These are phyloP conservation scores for Bradypodion pumilum DNA, from an alignment of 2,797 vertebrate genomes.

Conservation along the genomic window DNA sequence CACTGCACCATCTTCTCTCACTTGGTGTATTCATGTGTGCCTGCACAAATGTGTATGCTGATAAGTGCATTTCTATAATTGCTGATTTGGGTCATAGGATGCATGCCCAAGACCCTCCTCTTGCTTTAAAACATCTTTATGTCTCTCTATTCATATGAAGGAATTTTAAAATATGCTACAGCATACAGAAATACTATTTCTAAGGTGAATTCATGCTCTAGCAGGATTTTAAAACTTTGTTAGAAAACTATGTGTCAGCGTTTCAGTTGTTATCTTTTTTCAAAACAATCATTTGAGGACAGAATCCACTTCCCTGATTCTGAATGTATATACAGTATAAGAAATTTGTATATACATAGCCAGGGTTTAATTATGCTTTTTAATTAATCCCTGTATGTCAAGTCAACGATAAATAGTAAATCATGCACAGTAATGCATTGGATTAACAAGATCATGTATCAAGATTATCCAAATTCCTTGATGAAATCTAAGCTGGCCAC, in stretches of 20 bases:
- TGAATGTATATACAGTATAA: neutral
- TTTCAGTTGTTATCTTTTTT: neutral
- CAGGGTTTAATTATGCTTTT: neutral
- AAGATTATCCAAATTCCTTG: neutral
- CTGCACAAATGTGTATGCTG: neutral
- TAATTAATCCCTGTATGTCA: slow-evolving; percentile 18
- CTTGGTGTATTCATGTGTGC: too few species aligned
- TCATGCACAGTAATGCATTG: slow-evolving; percentile 28
- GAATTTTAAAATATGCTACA: neutral
- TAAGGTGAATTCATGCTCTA: neutral
- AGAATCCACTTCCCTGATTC: neutral
- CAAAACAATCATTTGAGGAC: neutral
- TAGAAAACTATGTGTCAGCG: neutral
- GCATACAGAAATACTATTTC: neutral
- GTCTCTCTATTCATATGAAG: neutral
- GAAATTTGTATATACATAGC: neutral
- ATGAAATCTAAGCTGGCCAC: slow-evolving; percentile 13
- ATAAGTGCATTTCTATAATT: neutral
- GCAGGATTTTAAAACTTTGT: neutral
- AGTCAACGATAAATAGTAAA: slow-evolving; percentile 28
- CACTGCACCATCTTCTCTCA: too few species aligned
- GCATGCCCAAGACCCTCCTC: neutral
- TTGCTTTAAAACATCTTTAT: neutral
- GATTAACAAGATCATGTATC: neutral
- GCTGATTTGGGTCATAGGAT: neutral